Evolutionary conservation across 2,113 vertebrate species (phyloP), one percentile per base, ranked within the genome.

Genomic region (Puma concolor): DNA sequence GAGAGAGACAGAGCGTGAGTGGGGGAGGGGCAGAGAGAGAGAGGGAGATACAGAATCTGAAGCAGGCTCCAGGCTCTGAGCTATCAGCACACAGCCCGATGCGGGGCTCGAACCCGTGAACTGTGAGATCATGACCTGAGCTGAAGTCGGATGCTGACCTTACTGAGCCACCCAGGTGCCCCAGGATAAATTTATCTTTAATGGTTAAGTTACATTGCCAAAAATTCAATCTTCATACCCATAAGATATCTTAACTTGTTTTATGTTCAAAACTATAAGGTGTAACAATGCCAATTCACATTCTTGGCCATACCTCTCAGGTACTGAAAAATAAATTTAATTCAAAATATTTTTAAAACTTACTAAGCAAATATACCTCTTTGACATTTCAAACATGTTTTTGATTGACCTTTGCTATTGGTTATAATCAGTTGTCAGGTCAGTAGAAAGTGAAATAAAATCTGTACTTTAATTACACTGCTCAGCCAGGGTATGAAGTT

Each of bases 301-400:
- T 71, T 77, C 79, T 94, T 96, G 88, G 57, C 80, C 88, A 9
- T 93, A 84, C 52, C 29, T 71, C 38, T 96, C 71, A 93, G 63
- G 13, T 77, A 92, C n/a, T 95, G 31, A 84, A 96, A 95, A 74
- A 82, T 67, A 54, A 71, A 67, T 76, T 41, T 13, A 88, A 19
- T 38, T 95, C 33, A 92, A 95, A 94, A 60, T 76, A 66, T 27
- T 88, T 94, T 84, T 38, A 1, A 82, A 74, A 50, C 31, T 23
- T 76, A 64, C n/a, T 86, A 41, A 94, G 7, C 31, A 87, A 80
- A 79, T 81, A 76, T 25, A 72, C 2, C 52, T 95, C 17, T 64
- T 83, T 57, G 60, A 72, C 7, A n/a, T n/a, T 84, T 90, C 33
- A 19, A 29, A 76, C 33, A 67, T 27, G 44, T 50, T 92, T 57